Conservation (phyloP, 2,888 invertebrate genomes). For the Neoascia interrupta region DNA sequence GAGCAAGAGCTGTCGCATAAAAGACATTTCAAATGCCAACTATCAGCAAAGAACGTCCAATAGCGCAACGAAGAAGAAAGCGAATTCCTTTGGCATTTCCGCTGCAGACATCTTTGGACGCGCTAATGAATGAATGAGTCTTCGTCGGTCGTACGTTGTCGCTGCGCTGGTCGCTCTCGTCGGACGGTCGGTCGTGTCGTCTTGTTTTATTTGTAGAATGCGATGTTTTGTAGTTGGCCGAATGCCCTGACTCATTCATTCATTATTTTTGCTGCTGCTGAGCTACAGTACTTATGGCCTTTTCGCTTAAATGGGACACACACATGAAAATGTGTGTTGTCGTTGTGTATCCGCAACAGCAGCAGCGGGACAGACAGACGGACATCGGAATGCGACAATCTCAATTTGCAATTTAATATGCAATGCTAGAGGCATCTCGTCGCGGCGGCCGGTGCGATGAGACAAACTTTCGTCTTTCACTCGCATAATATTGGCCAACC, state of each 20-base stretch:
- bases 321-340: conserved; percentile 57
- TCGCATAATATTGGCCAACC: not conserved
- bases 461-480: conserved; percentile 37
- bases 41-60: conserved; percentile 4
- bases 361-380: conserved; percentile 25
- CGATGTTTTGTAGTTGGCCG: conserved; percentile 40
- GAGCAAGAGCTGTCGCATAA: too few species aligned
- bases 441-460: conserved; percentile 23
- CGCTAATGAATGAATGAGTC: conserved; percentile 66
- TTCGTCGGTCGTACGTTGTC: too few species aligned
- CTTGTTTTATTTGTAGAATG: conserved; percentile 1
- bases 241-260: conserved; percentile 69
- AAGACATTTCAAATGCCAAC: too few species aligned
- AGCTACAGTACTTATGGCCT: not conserved
- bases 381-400: conserved; percentile 67
- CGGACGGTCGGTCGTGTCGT: conserved; percentile 1
- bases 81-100: conserved; percentile 64
- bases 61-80: conserved; percentile 18
- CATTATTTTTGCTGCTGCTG: conserved; percentile 50
- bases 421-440: conserved; percentile 41
- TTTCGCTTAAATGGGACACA: conserved; percentile 52
- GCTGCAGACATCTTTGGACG: conserved; percentile 65
- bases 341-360: conserved; percentile 19
- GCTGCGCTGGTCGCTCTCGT: conserved; percentile 6
- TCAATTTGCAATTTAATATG: conserved; percentile 63